phyloP scores from a whole-genome alignment of 1,140 invertebrate genomes.

The Elymnias hypermnestra region DNA sequence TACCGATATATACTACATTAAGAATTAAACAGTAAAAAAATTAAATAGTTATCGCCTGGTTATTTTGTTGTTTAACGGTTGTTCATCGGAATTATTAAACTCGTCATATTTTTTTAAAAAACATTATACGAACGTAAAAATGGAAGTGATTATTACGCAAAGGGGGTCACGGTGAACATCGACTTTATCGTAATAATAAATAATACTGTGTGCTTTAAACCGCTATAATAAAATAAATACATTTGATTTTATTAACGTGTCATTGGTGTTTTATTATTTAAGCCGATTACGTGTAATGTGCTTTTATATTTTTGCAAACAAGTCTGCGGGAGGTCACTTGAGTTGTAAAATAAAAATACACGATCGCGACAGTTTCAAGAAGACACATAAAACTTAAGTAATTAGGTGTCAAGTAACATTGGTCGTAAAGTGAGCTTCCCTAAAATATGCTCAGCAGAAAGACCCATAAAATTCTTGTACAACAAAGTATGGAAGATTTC shows the following conservation, averaged over 20 bases:
- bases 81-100: too few species aligned
- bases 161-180: too few species aligned
- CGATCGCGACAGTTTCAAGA: conserved; percentile 19
- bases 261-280: neutral
- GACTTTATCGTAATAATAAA: too few species aligned
- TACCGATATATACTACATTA: too few species aligned
- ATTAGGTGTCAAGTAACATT: conserved; percentile 24
- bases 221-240: too few species aligned
- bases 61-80: too few species aligned
- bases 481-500: conserved; percentile 3
- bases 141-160: too few species aligned
- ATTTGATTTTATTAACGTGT: neutral
- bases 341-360: conserved; percentile 19
- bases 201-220: too few species aligned
- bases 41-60: too few species aligned
- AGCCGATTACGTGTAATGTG: neutral
- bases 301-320: conserved; percentile 11
- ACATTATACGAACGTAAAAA: too few species aligned
- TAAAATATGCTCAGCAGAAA: conserved; percentile 20
- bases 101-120: too few species aligned
- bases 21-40: too few species aligned
- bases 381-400: conserved; percentile 24
- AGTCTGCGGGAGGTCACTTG: conserved; percentile 11
- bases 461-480: neutral
- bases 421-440: conserved; percentile 14